Evolutionary conservation across 2,113 vertebrate genomes (phyloP), one percentile per base, ranked within the genome.

Genomic region (Antigone vipio): DNA sequence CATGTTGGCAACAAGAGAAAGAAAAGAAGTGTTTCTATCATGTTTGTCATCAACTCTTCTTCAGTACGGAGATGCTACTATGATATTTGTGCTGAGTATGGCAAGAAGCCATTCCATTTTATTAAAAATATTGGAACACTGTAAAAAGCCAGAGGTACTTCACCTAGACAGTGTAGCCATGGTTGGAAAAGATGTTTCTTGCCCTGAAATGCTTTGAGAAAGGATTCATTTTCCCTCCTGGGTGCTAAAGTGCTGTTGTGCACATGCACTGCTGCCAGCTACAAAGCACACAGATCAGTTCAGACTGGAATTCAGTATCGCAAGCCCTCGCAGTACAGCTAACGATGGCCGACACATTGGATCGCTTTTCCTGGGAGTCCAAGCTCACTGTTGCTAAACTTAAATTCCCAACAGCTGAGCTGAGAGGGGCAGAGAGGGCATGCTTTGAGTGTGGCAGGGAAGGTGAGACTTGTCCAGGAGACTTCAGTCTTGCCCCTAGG

Each of bases 291-390:
- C n/a, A 4, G 34, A 17, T 59, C 49, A 22, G 19, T 44, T 69
- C 32, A n/a, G 64, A 7, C 27, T 22, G 47, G 30, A n/a, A 5
- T 38, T 52, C 3, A 2, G 42, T 26, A n/a, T 2, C 12, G 16
- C 4, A 2, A 74, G 26, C 30, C 27, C 40, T 44, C 52, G 59
- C 56, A 38, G 64, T 1, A 16, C 34, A 22, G 53, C 72, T 52
- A 42, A 1, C 0, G 0, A 8, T 3, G 42, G 60, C 32, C 29
- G 63, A 47, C 13, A 32, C 0, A 0, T 4, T 23, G 13, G 15
- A 15, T 84, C 1, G 1, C 49, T 77, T 22, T 83, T n/a, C 50
- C 6, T 3, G 17, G 27, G 40, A 23, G 29, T 14, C 63, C 35
- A 23, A 23, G 21, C 12, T 81, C 52, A 4, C 19, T 27, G 26